A percentile compares a stretch with the other conserved stretches of the same genome.
Conservation (phyloP, 1,140 invertebrate species). For the Psix sp. region DNA sequence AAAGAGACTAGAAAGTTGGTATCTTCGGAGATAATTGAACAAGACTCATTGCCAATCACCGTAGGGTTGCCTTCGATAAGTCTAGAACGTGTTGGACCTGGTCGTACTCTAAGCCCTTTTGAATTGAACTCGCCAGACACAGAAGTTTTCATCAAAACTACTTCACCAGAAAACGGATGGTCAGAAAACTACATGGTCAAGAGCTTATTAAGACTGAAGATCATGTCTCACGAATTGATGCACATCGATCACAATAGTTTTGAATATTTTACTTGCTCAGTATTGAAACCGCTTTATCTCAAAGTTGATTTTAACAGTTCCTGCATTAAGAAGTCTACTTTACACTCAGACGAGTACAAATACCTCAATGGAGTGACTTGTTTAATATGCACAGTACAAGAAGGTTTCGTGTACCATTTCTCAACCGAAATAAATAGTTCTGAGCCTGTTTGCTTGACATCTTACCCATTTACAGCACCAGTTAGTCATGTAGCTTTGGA, state of each 20-base stretch:
- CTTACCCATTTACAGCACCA: constrained; percentile 84
- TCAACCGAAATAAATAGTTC: constrained; percentile 62
- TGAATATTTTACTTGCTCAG: constrained; percentile 70
- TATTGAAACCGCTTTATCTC: constrained; percentile 72
- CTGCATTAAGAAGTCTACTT: constrained; percentile 69
- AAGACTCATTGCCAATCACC: constrained; percentile 60
- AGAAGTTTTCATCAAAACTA: constrained; percentile 71
- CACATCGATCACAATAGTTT: constrained; percentile 48
- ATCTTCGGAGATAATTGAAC: constrained; percentile 60
- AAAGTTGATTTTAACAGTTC: constrained; percentile 61
- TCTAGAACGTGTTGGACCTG: constrained; percentile 65
- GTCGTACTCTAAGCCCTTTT: constrained; percentile 67
- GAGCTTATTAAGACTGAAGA: constrained; percentile 68
- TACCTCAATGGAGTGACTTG: constrained; percentile 74
- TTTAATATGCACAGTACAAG: constrained; percentile 78
- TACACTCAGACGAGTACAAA: constrained; percentile 70
- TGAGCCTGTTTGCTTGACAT: constrained; percentile 67
- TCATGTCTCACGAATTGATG: constrained; percentile 52
- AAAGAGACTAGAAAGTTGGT: constrained; percentile 66
- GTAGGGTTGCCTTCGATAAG: constrained; percentile 68
- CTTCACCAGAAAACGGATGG: constrained; percentile 72
- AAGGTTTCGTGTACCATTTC: constrained; percentile 80
- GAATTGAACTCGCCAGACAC: constrained; percentile 68
- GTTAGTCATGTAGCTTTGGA: constrained; percentile 83
- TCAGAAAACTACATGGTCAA: constrained; percentile 73